Conservation (phyloP, 2,797 vertebrate species). For the Girardinus metallicus region DNA sequence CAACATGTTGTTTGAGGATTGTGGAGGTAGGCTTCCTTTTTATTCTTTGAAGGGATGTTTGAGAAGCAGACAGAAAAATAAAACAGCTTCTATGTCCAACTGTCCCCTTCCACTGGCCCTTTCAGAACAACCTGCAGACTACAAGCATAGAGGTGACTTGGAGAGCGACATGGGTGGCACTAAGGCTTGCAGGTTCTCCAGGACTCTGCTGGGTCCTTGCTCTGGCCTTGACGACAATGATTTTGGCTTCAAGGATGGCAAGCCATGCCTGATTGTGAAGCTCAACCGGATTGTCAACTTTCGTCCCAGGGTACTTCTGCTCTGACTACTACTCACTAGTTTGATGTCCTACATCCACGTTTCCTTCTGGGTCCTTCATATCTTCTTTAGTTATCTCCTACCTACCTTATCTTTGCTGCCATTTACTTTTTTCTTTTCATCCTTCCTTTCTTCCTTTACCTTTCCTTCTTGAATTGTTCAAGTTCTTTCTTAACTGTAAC, state of each 20-base stretch:
- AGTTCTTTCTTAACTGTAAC: neutral
- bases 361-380: neutral
- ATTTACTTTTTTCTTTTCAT: neutral
- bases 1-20: constrained; percentile 85
- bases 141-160: constrained; percentile 84
- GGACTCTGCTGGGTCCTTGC: constrained; percentile 86
- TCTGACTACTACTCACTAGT: neutral
- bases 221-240: constrained; percentile 82
- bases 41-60: neutral
- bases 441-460: neutral
- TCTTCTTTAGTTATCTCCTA: neutral
- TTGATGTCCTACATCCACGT: neutral
- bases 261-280: constrained; percentile 92
- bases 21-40: constrained; percentile 79
- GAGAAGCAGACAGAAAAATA: no score
- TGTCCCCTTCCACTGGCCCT: neutral
- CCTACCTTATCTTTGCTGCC: neutral
- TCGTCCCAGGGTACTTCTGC: constrained; percentile 84
- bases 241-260: constrained; percentile 88
- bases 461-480: neutral
- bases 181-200: constrained; percentile 88
- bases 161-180: constrained; percentile 81
- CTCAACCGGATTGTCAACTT: constrained; percentile 95
- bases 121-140: constrained; percentile 75
- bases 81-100: neutral